Conservation (phyloP, 2,113 vertebrate genomes). For the Odontophorus gujanensis region DNA sequence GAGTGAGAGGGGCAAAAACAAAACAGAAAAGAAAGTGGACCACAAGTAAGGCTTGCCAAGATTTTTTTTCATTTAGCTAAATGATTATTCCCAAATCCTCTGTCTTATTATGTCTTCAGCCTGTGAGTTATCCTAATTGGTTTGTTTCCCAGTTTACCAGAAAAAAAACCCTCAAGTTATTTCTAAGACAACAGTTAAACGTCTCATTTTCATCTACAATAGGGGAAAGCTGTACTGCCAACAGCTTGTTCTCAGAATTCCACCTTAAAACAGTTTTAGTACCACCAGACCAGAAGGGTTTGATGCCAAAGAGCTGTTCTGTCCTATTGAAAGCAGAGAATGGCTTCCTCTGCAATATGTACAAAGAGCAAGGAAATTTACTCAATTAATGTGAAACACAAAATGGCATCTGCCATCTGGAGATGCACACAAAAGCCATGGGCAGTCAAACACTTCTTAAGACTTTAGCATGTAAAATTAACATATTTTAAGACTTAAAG, state of each 20-base stretch:
- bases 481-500: constrained; percentile 74
- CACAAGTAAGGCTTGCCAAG: background rate
- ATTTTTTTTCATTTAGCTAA: background rate
- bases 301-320: constrained; percentile 80
- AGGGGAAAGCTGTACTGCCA: constrained; percentile 26
- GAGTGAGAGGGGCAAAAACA: background rate
- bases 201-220: background rate
- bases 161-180: constrained; percentile 20
- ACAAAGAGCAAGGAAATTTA: constrained; percentile 84
- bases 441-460: constrained; percentile 80
- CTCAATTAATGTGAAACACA: constrained; percentile 83
- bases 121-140: constrained; percentile 2
- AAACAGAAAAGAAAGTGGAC: background rate
- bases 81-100: background rate
- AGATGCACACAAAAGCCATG: constrained; percentile 78
- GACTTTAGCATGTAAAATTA: constrained; percentile 81
- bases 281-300: constrained; percentile 68
- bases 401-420: constrained; percentile 84
- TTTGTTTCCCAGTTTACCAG: constrained; percentile 29
- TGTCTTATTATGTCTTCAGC: background rate
- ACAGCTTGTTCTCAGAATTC: constrained; percentile 61
- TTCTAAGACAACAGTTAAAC: constrained; percentile 14
- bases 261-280: constrained; percentile 73
- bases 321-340: constrained; percentile 81
- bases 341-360: constrained; percentile 80